phyloP scores from a whole-genome alignment of 2,888 invertebrate genomes.

The Campoplex capitator region DNA sequence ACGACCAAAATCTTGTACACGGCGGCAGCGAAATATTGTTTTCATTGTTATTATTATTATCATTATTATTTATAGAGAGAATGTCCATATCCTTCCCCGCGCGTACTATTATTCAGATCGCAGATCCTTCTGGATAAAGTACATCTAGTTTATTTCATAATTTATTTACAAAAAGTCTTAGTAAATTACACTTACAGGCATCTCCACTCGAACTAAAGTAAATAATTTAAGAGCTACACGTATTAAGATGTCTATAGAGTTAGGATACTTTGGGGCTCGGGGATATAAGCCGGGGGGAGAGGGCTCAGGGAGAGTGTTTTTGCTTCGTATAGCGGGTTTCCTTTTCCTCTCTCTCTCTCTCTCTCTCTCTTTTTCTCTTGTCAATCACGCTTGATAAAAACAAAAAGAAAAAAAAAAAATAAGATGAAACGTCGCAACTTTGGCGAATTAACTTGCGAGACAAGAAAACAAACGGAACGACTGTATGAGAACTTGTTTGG shows the following conservation, averaged over 20 bases:
- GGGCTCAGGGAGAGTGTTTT: slow-evolving; percentile 69
- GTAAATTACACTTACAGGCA: slow-evolving; percentile 84
- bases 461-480: slow-evolving; percentile 51
- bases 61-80: slow-evolving; percentile 32
- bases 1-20: slow-evolving; percentile 33
- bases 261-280: slow-evolving; percentile 82
- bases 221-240: slow-evolving; percentile 84
- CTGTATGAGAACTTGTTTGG: slow-evolving; percentile 23
- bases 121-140: slow-evolving; percentile 82
- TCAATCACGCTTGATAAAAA: slow-evolving; percentile 55
- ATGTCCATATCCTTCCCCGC: slow-evolving; percentile 46
- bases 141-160: slow-evolving; percentile 84
- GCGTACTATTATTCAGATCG: slow-evolving; percentile 62
- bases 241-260: slow-evolving; percentile 84
- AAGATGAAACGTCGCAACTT: slow-evolving; percentile 37
- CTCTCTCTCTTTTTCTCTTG: slow-evolving; percentile 27
- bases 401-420: slow-evolving; percentile 47
- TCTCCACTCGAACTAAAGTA: slow-evolving; percentile 84
- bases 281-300: slow-evolving; percentile 79
- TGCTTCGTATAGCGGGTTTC: slow-evolving; percentile 71
- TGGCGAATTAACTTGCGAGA: slow-evolving; percentile 33
- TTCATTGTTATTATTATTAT: slow-evolving; percentile 4
- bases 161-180: slow-evolving; percentile 84
- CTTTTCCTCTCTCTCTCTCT: slow-evolving; percentile 50
- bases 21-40: slow-evolving; percentile 29